Conservation (phyloP, 1,140 invertebrate genomes). For the Tetragnatha versicolor region DNA sequence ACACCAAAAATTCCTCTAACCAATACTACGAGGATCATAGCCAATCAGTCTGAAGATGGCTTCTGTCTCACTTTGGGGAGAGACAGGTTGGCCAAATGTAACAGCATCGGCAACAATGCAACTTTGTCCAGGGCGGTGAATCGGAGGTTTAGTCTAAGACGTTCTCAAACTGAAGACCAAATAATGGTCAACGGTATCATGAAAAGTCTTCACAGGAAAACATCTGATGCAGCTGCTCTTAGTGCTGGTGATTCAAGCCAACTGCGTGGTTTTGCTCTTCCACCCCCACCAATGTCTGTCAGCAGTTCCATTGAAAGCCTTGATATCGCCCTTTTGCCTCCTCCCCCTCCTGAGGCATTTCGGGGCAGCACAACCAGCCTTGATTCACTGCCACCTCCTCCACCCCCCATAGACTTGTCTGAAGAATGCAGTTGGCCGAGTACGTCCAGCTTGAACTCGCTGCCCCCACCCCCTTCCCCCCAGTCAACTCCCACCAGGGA, state of each 20-base stretch:
- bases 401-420: constrained; percentile 58
- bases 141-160: constrained; percentile 59
- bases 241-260: not conserved
- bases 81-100: constrained; percentile 35
- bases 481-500: constrained; percentile 71
- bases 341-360: constrained; percentile 67
- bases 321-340: constrained; percentile 64
- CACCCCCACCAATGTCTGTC: constrained; percentile 60
- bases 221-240: constrained; percentile 36
- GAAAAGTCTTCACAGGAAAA: constrained; percentile 67
- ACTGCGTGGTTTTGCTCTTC: constrained; percentile 60
- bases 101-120: constrained; percentile 48
- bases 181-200: constrained; percentile 55
- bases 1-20: constrained; percentile 81
- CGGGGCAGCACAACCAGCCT: constrained; percentile 59
- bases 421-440: constrained; percentile 56
- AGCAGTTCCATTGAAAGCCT: constrained; percentile 55
- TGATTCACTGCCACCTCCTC: constrained; percentile 63
- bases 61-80: not conserved
- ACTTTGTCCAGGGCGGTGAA: constrained; percentile 50
- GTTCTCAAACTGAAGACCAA: constrained; percentile 61
- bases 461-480: constrained; percentile 69
- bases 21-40: constrained; percentile 81
- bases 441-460: constrained; percentile 59
- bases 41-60: constrained; percentile 57